Evolutionary conservation across 1,140 invertebrate genomes (phyloP), one percentile per base, ranked within the genome.

Genomic region (Colletes gigas): DNA sequence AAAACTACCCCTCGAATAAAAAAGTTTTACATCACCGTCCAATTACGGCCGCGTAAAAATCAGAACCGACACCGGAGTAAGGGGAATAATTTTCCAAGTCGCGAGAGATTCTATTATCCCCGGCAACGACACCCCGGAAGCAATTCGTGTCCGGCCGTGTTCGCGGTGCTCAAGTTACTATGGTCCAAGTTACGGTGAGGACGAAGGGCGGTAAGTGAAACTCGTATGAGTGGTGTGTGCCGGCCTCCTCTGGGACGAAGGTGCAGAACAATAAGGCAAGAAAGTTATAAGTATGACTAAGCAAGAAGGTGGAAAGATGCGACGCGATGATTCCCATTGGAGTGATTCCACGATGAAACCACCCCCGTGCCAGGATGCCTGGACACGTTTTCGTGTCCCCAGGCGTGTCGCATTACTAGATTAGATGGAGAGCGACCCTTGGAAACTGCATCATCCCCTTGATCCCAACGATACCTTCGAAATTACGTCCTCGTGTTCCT

Each of bases 211-310:
- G 12, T 57, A 80, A 80, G 71, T 41, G 60, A 80, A 80, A 67
- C 71, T 14, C 59, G 52, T 12, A 50, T 9, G 54, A 50, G n/a
- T 62, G 47, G 39, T 41, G 39, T 12, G 9, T 17, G 66, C 3
- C 41, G 10, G 6, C 8, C 10, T 78, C 72, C 78, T 57, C 14
- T 52, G 84, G 52, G 70, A 84, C 57, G 75, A 71, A 81, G 70
- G 75, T 73, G 70, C 82, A 71, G 82, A 62, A 72, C 77, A 87
- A 76, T 71, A 75, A 72, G 62, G 68, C 67, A 84, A 79, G 85
- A 82, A 82, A 87, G 82, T 87, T 87, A 87, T 78, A 87, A 82
- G 85, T 84, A 87, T 87, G 86, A 87, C 82, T 87, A 83, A 86
- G 80, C 84, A 83, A 87, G 78, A 87, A 84, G 84, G 82, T 74